These are phyloP conservation scores for Cynopterus brachyotis DNA, from an alignment of 2,113 vertebrate species.

Conservation along the genomic window DNA sequence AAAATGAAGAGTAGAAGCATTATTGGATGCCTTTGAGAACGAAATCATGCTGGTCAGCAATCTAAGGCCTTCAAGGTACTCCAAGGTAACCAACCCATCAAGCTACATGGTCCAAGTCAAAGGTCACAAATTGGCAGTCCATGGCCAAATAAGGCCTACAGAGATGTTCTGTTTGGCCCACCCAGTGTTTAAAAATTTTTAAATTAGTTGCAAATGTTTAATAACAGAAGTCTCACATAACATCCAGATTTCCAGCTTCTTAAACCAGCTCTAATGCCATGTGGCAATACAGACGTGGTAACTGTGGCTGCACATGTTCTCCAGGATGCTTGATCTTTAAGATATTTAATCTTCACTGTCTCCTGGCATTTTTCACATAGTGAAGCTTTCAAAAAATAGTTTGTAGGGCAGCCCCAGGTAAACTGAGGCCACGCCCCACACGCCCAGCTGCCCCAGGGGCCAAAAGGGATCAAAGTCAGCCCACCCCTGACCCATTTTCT, in stretches of 20 bases:
- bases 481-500: background rate
- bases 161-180: background rate
- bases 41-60: background rate
- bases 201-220: slow-evolving; percentile 1
- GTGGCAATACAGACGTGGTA: background rate
- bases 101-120: background rate
- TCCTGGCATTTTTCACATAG: background rate
- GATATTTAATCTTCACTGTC: background rate
- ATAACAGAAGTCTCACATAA: background rate
- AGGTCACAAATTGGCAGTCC: background rate
- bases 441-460: background rate
- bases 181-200: background rate
- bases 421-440: background rate
- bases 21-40: background rate
- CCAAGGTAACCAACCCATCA: background rate
- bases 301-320: accelerated
- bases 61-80: background rate
- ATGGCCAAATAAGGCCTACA: background rate
- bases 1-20: background rate
- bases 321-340: background rate
- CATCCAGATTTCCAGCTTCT: background rate
- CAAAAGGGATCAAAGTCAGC: background rate
- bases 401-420: background rate
- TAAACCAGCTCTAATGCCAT: background rate
- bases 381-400: background rate